Conservation (phyloP, 53 echinoderm and acorn worm genomes). For the Pentamera pediparva region DNA sequence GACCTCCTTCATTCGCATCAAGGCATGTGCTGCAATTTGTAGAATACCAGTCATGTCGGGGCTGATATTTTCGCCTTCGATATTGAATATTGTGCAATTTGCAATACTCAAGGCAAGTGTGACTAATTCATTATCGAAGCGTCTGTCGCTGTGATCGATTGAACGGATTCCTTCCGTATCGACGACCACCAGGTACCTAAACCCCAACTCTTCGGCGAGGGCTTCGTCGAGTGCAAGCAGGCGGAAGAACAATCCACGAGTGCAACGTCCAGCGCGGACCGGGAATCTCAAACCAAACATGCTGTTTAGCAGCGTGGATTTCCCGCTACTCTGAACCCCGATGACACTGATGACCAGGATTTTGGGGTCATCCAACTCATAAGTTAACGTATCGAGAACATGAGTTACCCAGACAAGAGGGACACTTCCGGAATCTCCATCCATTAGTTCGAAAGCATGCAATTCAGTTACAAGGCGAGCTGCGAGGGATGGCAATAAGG, state of each 20-base stretch:
- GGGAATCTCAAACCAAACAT: slow-evolving; percentile 17
- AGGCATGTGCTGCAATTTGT: slow-evolving; percentile 12
- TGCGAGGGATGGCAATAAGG: background rate
- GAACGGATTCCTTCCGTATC: slow-evolving; percentile 12
- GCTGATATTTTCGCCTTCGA: slow-evolving; percentile 7
- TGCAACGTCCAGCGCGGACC: slow-evolving; percentile 9
- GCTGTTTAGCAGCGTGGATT: slow-evolving; percentile 10
- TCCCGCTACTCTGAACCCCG: slow-evolving; percentile 22
- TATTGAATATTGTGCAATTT: slow-evolving; percentile 10
- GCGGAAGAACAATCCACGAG: slow-evolving; percentile 6
- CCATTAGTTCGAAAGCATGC: slow-evolving; percentile 1
- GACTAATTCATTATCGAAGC: slow-evolving; percentile 10
- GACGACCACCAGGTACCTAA: background rate
- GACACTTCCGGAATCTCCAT: slow-evolving; percentile 4
- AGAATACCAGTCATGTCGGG: background rate
- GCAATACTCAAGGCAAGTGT: slow-evolving; percentile 17
- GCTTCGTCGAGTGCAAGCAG: background rate
- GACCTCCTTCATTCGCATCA: slow-evolving; percentile 24
- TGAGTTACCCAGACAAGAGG: background rate
- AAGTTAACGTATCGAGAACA: background rate
- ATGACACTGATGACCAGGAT: slow-evolving; percentile 1
- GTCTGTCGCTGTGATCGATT: background rate
- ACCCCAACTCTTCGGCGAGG: background rate
- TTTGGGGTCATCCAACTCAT: background rate
- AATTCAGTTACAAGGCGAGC: background rate